Base-by-base conservation (phyloP, 2,797 vertebrate species). In the Arrhamphus sclerolepis region DNA sequence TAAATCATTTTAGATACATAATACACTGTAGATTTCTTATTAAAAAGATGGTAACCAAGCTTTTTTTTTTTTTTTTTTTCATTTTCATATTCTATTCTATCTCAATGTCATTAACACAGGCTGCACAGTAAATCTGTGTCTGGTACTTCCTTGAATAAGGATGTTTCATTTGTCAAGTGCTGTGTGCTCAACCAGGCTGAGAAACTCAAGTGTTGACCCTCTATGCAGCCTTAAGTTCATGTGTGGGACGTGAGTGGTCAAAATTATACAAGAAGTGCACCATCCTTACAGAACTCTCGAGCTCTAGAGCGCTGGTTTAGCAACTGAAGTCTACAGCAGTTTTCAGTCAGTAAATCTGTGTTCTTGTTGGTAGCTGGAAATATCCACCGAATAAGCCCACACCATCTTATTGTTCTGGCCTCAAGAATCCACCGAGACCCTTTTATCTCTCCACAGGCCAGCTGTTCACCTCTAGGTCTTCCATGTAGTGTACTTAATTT, bases 301-400 rank as follows among this genome's bases (percentile, higher is more conserved):
- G 5, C 46, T 34, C 28, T 56, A 44, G 21, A 50, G 61, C 19
- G 46, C n/a, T 49, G 53, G 70, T 65, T 63, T 65, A 68, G 62
- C 22, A 70, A 46, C 50, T 56, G 31, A 40, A 17, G 26, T 63
- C 62, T 67, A 22, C 58, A 21, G 19, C 10, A 4, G 13, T 38
- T 14, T 70, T 63, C 29, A 43, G 20, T 6, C 5, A 1, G 29
- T 50, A 59, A 70, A 75, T 70, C 62, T 72, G 79, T 81, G 81
- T 74, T 70, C 83, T 83, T 67, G 62, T 77, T 82, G 69, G 62
- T 75, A 75, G 68, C 42, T 56, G 77, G 67, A 79, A 85, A 78
- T 76, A 65, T 78, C 64, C 8, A 19, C 26, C 62, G 69, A 65
- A 75, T 48, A 67, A 70, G 29, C 22, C 51, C 16, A 40, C 21